A percentile compares a stretch with the other conserved stretches of the same genome.
Conservation (phyloP, 2,888 invertebrate genomes). For the Epinotia ramella region DNA sequence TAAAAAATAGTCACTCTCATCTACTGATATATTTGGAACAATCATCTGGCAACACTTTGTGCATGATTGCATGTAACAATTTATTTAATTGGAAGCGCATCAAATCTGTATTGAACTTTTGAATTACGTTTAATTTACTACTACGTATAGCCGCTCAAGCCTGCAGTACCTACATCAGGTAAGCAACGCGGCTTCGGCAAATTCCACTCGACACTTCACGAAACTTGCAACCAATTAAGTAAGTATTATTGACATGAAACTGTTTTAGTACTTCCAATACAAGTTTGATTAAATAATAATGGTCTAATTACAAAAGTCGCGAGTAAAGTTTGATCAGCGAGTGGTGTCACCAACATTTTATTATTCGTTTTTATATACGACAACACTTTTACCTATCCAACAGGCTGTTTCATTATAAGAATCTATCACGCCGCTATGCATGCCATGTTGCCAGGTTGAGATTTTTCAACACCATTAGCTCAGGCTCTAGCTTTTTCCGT, state of each 20-base stretch:
- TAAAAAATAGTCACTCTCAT: conserved; percentile 50
- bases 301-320: too few species aligned
- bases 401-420: too few species aligned
- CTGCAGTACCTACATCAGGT: neutral
- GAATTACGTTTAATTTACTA: conserved; percentile 14
- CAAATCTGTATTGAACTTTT: conserved; percentile 34
- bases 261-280: neutral
- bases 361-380: too few species aligned
- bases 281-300: too few species aligned
- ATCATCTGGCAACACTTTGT: conserved; percentile 52
- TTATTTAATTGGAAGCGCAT: conserved; percentile 41
- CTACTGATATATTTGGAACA: conserved; percentile 57
- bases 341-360: too few species aligned
- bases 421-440: too few species aligned
- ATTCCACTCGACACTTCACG: neutral
- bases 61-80: conserved; percentile 47
- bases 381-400: too few species aligned
- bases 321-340: too few species aligned
- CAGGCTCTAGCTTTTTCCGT: too few species aligned
- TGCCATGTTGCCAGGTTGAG: too few species aligned
- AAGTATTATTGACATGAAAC: neutral
- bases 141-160: conserved; percentile 7
- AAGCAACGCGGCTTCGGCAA: conserved; percentile 4
- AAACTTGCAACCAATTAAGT: neutral
- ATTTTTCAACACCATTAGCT: too few species aligned